Base-by-base conservation (phyloP, 2,113 vertebrate species). In the Odontesthes bonariensis region DNA sequence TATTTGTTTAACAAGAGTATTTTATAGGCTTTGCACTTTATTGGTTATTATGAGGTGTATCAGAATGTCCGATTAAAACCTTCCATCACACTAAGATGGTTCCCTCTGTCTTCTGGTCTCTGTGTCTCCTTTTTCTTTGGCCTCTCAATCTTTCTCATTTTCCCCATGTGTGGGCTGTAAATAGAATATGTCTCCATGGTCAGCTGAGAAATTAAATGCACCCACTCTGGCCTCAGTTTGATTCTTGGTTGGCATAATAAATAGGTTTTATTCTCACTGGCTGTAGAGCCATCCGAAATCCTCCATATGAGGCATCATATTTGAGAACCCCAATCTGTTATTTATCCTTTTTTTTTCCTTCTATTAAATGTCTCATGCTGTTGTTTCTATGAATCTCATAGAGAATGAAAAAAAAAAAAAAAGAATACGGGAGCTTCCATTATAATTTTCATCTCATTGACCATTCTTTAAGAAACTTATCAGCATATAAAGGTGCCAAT, bases 171-270 rank as follows among this genome's bases (percentile, higher is more conserved):
- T 72, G 31, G 19, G 58, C 69, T 89, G 89, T 83, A 90, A 93
- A 91, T 91, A 90, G 88, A 92, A 91, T 92, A 82, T 85, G 86
- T 89, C 89, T 88, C 72, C 42, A 63, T 89, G 81, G 91, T 93
- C 83, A 86, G 81, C 67, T 64, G 79, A 88, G 81, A 84, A 91
- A 92, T 92, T 88, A 92, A 91, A 92, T 84, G 84, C 79, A 65
- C 69, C 76, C 79, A 75, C 69, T 80, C 63, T 75, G 63, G 77
- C 75, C 73, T 83, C 82, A 38, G 62, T 60, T 75, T 82, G 65
- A 73, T 72, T 83, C 56, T 86, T 66, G 63, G 83, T 75, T 70
- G 69, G 74, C 82, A 86, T 88, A 87, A 91, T 90, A 85, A 85
- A 89, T 67, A 35, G 46, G 20, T 52, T 75, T 77, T 77, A 75